Evolutionary conservation across 2,797 vertebrate genomes (phyloP), one percentile per base, ranked within the genome.

Genomic region (Chloroceryle inda): DNA sequence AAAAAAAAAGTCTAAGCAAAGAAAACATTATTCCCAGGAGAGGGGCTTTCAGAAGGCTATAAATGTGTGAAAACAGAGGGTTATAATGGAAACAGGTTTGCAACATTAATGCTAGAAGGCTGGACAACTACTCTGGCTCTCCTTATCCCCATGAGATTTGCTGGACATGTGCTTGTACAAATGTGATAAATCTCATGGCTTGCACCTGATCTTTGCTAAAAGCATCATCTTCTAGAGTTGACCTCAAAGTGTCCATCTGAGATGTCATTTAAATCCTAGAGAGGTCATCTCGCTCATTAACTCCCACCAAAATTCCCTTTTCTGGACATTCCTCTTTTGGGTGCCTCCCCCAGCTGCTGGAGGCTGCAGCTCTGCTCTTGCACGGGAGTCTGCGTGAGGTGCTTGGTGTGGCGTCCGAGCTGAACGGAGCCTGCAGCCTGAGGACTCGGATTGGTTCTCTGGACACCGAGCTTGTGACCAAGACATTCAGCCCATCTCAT

Each of bases 81-180:
- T 59, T 92, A 71, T 78, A 84, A 66, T 76, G 66, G 77, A 94
- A 93, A 86, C 9, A 0, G 12, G 83, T 96, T 92, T 95, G 80
- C 69, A 95, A 53, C 52, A 33, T 73, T 92, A 83, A 45, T 76
- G 19, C 50, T 69, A 50, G 80, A 88, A 92, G 55, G 73, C 79
- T 95, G 94, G 91, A 63, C 94, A 91, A 90, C 50, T 94, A 76
- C 92, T 94, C 89, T 93, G 62, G 76, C 91, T 94, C 69, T 78
- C 76, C 47, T 68, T 71, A 38, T 37, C 22, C 92, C n/a, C 40
- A 1, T 64, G 94, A 69, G 89, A 29, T 52, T 71, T 89, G 31
- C 55, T 92, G 80, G 88, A 88, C 42, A 44, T 63, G 17, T 56
- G 66, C 35, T 94, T 44, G 5, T 89, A 73, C 69, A 69, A 81